Conservation (phyloP, 2,113 vertebrate species). For the Prinia subflava region DNA sequence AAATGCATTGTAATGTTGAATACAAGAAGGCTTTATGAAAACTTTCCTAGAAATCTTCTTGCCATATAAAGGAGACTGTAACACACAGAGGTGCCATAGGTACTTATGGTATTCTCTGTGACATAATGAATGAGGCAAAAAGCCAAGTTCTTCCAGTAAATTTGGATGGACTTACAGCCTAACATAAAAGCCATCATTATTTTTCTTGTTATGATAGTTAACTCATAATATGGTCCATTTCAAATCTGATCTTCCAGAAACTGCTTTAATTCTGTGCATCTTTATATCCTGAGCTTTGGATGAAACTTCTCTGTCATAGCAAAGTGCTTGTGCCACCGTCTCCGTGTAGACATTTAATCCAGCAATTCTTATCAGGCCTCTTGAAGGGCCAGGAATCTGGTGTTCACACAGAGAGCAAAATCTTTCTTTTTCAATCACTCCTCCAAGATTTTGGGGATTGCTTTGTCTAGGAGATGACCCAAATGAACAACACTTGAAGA, state of each 20-base stretch:
- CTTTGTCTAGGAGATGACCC: not conserved
- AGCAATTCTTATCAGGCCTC: not conserved
- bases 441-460: not conserved
- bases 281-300: not conserved
- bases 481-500: not conserved
- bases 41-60: not conserved
- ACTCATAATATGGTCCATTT: not conserved
- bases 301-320: not conserved
- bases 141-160: not conserved
- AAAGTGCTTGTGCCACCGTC: not conserved
- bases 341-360: not conserved
- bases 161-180: not conserved
- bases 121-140: not conserved
- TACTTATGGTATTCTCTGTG: not conserved
- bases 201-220: not conserved
- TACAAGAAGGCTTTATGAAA: not conserved
- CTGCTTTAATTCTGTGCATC: not conserved
- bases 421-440: not conserved
- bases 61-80: not conserved
- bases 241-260: not conserved
- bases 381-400: not conserved
- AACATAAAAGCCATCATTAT: not conserved
- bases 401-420: not conserved
- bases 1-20: not conserved
- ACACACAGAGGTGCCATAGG: not conserved